Evolutionary conservation across 2,797 vertebrate genomes (phyloP).

Genomic region (Furcifer pardalis): DNA sequence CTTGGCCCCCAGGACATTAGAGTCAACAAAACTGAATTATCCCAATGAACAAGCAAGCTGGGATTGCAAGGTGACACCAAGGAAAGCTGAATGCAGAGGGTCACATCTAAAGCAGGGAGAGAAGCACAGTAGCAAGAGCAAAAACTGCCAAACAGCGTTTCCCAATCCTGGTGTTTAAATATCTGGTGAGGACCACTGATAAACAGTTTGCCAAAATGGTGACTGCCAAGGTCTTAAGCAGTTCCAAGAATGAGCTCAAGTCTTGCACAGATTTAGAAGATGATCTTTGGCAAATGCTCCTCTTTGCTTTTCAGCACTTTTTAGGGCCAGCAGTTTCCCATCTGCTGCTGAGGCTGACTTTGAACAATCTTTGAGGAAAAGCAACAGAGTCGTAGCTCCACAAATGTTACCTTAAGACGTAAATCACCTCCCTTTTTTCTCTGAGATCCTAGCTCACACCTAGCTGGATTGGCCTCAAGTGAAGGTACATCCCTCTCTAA

Average conservation of each 20-base stretch:
- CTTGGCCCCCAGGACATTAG: too few relatives aligned
- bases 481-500: slow-evolving; percentile 59
- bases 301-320: slow-evolving; percentile 64
- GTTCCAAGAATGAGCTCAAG: slow-evolving; percentile 66
- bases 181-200: slow-evolving; percentile 62
- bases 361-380: slow-evolving; percentile 70
- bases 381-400: slow-evolving; percentile 57
- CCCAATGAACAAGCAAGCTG: neutral
- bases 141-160: slow-evolving; percentile 42
- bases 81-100: slow-evolving; percentile 34
- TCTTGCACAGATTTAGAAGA: slow-evolving; percentile 70
- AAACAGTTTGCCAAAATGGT: slow-evolving; percentile 62
- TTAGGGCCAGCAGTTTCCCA: slow-evolving; percentile 69
- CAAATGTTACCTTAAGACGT: slow-evolving; percentile 33
- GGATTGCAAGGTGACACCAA: slow-evolving; percentile 41
- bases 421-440: slow-evolving; percentile 57
- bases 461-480: slow-evolving; percentile 53
- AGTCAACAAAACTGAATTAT: too few relatives aligned
- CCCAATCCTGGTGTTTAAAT: slow-evolving; percentile 53
- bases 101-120: slow-evolving; percentile 40
- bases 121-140: neutral
- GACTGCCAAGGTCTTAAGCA: slow-evolving; percentile 69
- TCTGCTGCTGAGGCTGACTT: slow-evolving; percentile 68
- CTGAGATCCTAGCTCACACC: slow-evolving; percentile 65
- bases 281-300: slow-evolving; percentile 69